Conservation (phyloP, 2,113 vertebrate genomes). For the Lycaon pictus region DNA sequence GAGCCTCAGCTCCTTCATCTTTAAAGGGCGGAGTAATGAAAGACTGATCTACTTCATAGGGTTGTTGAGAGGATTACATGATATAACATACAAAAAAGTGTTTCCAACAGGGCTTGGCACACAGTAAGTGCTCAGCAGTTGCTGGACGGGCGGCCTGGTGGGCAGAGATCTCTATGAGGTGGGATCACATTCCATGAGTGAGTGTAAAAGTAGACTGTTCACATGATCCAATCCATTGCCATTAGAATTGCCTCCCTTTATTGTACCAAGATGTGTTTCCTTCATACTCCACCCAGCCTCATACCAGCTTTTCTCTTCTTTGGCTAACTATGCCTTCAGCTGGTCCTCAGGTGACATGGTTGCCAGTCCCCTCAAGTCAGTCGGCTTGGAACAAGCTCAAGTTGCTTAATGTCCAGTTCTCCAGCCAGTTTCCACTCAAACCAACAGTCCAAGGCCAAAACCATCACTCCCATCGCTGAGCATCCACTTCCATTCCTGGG, state of each 20-base stretch:
- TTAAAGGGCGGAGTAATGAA: neutral
- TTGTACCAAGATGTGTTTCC: neutral
- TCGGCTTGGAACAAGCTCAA: neutral
- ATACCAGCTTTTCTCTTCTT: neutral
- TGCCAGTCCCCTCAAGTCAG: neutral
- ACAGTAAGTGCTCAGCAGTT: neutral
- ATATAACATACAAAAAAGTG: neutral
- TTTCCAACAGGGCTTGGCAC: neutral
- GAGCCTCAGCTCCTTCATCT: neutral
- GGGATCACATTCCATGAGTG: neutral
- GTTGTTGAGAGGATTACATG: neutral
- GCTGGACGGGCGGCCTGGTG: rapidly evolving
- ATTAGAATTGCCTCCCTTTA: neutral
- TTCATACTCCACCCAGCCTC: neutral
- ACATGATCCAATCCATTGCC: neutral
- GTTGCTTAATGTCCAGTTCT: neutral
- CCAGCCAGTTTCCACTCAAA: neutral
- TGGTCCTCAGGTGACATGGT: neutral
- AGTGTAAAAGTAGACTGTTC: neutral
- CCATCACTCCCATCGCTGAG: rapidly evolving
- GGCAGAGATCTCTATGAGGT: neutral
- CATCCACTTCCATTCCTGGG: neutral
- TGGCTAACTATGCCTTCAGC: neutral
- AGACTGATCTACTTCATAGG: neutral
- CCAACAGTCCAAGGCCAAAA: neutral